These are phyloP conservation scores for Cosmopolites sordidus DNA, from an alignment of 2,888 invertebrate genomes.

Conservation along the genomic window DNA sequence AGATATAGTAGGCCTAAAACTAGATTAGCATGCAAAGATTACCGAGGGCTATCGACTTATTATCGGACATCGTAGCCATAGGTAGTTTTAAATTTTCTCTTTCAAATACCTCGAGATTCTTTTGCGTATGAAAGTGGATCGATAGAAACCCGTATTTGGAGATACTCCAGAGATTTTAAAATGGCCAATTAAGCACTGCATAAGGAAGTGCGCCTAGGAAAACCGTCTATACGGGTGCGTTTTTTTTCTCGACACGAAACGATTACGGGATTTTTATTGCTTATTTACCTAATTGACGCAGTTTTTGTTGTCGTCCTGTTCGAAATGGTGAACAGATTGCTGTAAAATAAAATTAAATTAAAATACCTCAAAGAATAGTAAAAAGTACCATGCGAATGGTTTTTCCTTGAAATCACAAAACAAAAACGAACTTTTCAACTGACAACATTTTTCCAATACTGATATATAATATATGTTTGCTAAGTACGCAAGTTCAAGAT, in stretches of 20 bases:
- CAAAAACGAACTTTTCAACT: too few species aligned
- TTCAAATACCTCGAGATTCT: constrained; percentile 26
- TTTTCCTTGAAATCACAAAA: too few species aligned
- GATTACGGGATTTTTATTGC: constrained; percentile 25
- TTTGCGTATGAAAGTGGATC: constrained; percentile 28
- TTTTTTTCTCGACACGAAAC: constrained; percentile 5
- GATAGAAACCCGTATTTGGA: constrained; percentile 24
- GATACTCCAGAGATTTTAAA: constrained; percentile 26
- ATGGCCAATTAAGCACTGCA: constrained; percentile 22
- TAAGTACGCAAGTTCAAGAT: too few species aligned
- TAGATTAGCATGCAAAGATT: constrained; percentile 21
- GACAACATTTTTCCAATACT: too few species aligned
- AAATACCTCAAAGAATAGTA: too few species aligned
- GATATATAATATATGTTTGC: too few species aligned
- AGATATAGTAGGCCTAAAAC: constrained; percentile 18
- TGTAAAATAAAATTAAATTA: background rate
- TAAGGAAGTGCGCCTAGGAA: constrained; percentile 26
- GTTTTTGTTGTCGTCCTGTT: background rate
- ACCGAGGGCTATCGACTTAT: constrained; percentile 25
- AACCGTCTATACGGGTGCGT: constrained; percentile 10
- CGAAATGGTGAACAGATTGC: background rate
- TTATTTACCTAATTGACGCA: constrained; percentile 26
- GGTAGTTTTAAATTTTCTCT: constrained; percentile 25
- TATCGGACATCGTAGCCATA: constrained; percentile 19
- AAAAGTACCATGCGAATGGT: too few species aligned